Base-by-base conservation (phyloP, 2,113 vertebrate species). In the Callithrix jacchus region DNA sequence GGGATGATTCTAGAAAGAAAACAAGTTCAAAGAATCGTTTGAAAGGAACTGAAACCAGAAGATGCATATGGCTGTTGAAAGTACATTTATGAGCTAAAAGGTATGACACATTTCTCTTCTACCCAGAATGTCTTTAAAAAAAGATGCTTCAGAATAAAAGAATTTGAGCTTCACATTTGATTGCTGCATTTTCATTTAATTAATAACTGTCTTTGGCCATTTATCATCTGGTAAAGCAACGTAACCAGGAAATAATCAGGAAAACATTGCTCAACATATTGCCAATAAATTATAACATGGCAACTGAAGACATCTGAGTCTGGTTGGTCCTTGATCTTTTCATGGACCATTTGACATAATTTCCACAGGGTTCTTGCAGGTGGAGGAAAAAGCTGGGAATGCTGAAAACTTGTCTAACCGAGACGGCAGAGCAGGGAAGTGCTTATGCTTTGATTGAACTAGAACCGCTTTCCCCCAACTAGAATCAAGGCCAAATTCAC, bases 191-290 rank as follows among this genome's bases (percentile, higher is more conserved):
- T 91, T 93, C 89, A 45, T 95, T 97, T 97, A 92, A 96, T 95
- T 97, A 94, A 96, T 96, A 97, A 88, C 93, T 94, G 87, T 81
- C 96, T 96, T 92, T 91, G 94, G 47, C 87, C 84, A 74, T 84
- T 80, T 94, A 88, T 95, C 96, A 93, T 97, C 93, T 91, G 93
- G 86, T 93, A 76, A 71, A 79, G 92, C 91, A 97, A 45, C 27
- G 45, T 49, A 94, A 83, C 52, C 61, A 80, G 95, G 95, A 74
- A 84, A 82, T 76, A 89, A 95, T 83, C 89, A 95, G 95, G 93
- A 98, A 97, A 93, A 84, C 64, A 61, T 97, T 96, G 95, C 91
- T 23, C 88, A 92, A 27, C 54, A 96, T 54, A 52, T 42, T 85
- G 96, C 79, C 6, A 1, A 18, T 81, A 35, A 40, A 81, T 95